Evolutionary conservation across 2,797 vertebrate genomes (phyloP), one percentile per base, ranked within the genome.

Genomic region (Sandelia bainsii): DNA sequence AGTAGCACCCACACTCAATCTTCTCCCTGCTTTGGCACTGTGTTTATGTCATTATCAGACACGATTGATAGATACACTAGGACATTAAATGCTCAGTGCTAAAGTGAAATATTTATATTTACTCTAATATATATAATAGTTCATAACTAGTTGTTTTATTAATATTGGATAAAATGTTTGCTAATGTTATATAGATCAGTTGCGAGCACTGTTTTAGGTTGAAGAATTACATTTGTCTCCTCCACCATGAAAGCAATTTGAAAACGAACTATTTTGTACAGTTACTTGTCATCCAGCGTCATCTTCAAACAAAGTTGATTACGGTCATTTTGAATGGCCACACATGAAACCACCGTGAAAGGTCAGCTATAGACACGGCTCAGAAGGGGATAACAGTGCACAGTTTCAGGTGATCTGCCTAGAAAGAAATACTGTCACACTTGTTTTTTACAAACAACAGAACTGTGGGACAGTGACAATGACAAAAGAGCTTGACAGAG

Each of bases 1-100:
- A 79, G 70, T n/a, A 66, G 69, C 82, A 65, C 83, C 85, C 75
- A 83, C 89, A 87, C 82, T 81, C 79, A 60, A 29, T 85, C 83
- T 59, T 77, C 82, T 59, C 69, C 62, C 70, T 58, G 72, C 69
- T 85, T 68, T 78, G 74, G 69, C 83, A 61, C 61, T 4, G 63
- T n/a, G 59, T 79, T 69, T 39, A 52, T 64, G 69, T 86, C 62
- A 84, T 80, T 76, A 84, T 77, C 54, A 77, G 62, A 80, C 52
- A 62, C 62, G 74, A 82, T 84, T 71, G 63, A 82, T 78, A 67
- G 50, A 69, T 51, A 34, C 32, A 34, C 8, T 9, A 34, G 76
- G 56, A 76, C 68, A 66, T 81, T 73, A 81, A 77, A 80, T 48
- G 65, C 65, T 62, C 58, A 65, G 53, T 25, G 65, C 56, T 56